Conservation (phyloP, 2,888 invertebrate genomes). For the Phrixothrix hirtus region DNA sequence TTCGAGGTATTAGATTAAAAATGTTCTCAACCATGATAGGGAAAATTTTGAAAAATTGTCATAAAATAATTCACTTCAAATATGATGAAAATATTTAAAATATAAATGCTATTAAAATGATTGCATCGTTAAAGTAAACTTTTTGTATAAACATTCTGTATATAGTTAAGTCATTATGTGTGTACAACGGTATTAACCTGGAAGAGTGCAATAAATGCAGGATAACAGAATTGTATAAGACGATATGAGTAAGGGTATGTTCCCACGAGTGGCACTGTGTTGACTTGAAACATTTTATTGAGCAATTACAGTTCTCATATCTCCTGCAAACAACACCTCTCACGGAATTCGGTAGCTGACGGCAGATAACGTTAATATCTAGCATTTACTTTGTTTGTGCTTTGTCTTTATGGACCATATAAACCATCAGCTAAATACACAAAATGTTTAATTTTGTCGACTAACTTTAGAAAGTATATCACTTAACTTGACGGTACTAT, state of each 20-base stretch:
- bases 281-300: slow-evolving; percentile 32
- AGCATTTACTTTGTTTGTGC: slow-evolving; percentile 30
- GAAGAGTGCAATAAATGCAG: slow-evolving; percentile 17
- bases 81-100: no score
- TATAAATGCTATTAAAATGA: no score
- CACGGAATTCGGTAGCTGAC: slow-evolving; percentile 34
- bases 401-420: slow-evolving; percentile 28
- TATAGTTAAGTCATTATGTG: not conserved
- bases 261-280: slow-evolving; percentile 29
- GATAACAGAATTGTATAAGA: slow-evolving; percentile 22
- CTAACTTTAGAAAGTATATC: slow-evolving; percentile 9
- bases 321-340: slow-evolving; percentile 31
- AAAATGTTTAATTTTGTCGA: slow-evolving; percentile 22
- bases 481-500: not conserved
- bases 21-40: no score
- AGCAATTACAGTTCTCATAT: slow-evolving; percentile 32
- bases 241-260: slow-evolving; percentile 27
- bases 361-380: slow-evolving; percentile 31
- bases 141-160: not conserved
- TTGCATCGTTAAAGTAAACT: no score
- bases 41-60: no score
- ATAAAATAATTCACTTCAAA: no score
- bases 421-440: slow-evolving; percentile 30
- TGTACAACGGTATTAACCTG: slow-evolving; percentile 1
- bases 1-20: no score